Percentiles rank a stretch among this genome's conserved stretches.
These are phyloP conservation scores for Drosophila barbarae DNA, from an alignment of 2,888 invertebrate species.

Conservation along the genomic window DNA sequence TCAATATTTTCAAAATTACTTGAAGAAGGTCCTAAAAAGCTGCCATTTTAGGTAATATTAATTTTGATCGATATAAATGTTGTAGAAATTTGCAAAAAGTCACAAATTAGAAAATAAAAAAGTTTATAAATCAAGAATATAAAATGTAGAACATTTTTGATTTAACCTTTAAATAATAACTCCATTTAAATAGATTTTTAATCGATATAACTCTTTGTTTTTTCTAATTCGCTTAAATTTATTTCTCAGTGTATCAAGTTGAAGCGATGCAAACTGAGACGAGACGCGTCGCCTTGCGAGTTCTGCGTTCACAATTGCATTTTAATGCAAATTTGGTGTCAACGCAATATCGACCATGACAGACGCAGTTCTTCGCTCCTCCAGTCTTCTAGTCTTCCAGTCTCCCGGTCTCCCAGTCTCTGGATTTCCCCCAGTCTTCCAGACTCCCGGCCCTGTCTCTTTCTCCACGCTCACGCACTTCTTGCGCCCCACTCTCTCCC, in stretches of 20 bases:
- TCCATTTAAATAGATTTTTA: too few species aligned
- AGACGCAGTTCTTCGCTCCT: slow-evolving; percentile 57
- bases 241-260: slow-evolving; percentile 9
- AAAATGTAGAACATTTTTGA: too few species aligned
- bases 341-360: slow-evolving; percentile 76
- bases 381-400: slow-evolving; percentile 40
- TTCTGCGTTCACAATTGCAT: slow-evolving; percentile 60
- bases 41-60: too few species aligned
- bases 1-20: too few species aligned
- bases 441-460: slow-evolving; percentile 16
- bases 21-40: too few species aligned
- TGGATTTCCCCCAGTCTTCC: slow-evolving; percentile 19
- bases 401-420: slow-evolving; percentile 36
- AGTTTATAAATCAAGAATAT: too few species aligned
- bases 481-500: not conserved
- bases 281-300: slow-evolving; percentile 26
- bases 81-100: too few species aligned
- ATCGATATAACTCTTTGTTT: not conserved
- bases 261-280: slow-evolving; percentile 8
- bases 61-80: too few species aligned
- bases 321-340: slow-evolving; percentile 76
- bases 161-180: too few species aligned
- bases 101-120: too few species aligned
- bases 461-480: slow-evolving; percentile 64
- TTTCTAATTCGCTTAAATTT: not conserved